Evolutionary conservation across 2,113 vertebrate species (phyloP).

Genomic region (Megaleporinus macrocephalus): DNA sequence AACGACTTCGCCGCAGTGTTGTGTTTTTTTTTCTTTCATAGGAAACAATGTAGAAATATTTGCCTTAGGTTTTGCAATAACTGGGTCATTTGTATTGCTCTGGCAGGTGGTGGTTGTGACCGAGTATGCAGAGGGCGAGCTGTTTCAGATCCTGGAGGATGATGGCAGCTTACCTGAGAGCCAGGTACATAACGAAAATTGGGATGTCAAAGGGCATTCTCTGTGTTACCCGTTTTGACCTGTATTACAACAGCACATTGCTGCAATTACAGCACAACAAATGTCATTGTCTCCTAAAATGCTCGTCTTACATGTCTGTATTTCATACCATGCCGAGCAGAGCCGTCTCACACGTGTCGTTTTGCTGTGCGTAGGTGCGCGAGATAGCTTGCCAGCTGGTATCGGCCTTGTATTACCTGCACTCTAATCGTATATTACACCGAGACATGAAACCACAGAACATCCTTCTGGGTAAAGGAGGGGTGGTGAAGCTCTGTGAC

Average conservation of each 20-base stretch:
- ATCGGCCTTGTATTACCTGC: slow-evolving; percentile 96
- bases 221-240: not conserved
- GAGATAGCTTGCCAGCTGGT: slow-evolving; percentile 91
- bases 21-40: no score
- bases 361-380: slow-evolving; percentile 77
- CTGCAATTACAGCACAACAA: not conserved
- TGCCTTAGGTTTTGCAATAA: not conserved
- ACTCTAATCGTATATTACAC: slow-evolving; percentile 96
- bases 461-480: slow-evolving; percentile 90
- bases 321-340: slow-evolving; percentile 13
- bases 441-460: slow-evolving; percentile 99
- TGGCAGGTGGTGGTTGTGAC: slow-evolving; percentile 94
- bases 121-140: slow-evolving; percentile 93
- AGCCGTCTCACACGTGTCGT: slow-evolving; percentile 7
- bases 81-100: slow-evolving; percentile 36
- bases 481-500: slow-evolving; percentile 94
- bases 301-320: not conserved
- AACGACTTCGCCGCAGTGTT: no score
- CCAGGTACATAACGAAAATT: slow-evolving; percentile 76
- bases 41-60: not conserved
- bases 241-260: not conserved
- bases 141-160: slow-evolving; percentile 95
- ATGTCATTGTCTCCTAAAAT: not conserved
- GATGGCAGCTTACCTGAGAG: slow-evolving; percentile 89
- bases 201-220: not conserved